phyloP scores from a whole-genome alignment of 2,113 vertebrate species.

The Ginglymostoma cirratum region DNA sequence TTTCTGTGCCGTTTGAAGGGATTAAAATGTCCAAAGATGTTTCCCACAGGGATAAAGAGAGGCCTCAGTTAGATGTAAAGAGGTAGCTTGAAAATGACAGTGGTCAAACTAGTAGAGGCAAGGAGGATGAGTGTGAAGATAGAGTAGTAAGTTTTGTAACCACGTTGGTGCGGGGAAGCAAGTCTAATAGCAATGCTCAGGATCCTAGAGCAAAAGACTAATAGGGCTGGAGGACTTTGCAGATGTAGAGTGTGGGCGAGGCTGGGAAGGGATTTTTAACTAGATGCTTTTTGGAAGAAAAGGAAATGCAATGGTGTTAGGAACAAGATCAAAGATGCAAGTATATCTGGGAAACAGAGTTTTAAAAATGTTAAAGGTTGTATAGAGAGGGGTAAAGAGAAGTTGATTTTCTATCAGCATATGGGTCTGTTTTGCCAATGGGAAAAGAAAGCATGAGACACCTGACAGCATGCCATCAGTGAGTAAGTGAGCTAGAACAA shows the following conservation, averaged over 20 bases:
- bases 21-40: neutral
- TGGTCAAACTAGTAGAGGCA: neutral
- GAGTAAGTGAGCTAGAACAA: neutral
- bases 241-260: neutral
- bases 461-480: neutral
- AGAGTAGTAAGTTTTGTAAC: neutral
- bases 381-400: neutral
- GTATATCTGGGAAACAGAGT: neutral
- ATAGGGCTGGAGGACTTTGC: too few species aligned
- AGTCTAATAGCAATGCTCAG: neutral
- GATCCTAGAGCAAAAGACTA: too few species aligned
- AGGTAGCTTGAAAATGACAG: neutral
- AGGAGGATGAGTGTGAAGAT: neutral
- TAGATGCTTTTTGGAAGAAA: neutral
- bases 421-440: neutral
- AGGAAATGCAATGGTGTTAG: neutral
- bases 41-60: neutral
- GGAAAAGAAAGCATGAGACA: neutral
- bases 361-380: neutral
- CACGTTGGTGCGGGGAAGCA: neutral
- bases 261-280: neutral
- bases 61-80: neutral
- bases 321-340: neutral
- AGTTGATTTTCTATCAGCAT: neutral
- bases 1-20: neutral